Evolutionary conservation across 2,888 invertebrate species (phyloP).

Genomic region (Muschampia staudingeri): DNA sequence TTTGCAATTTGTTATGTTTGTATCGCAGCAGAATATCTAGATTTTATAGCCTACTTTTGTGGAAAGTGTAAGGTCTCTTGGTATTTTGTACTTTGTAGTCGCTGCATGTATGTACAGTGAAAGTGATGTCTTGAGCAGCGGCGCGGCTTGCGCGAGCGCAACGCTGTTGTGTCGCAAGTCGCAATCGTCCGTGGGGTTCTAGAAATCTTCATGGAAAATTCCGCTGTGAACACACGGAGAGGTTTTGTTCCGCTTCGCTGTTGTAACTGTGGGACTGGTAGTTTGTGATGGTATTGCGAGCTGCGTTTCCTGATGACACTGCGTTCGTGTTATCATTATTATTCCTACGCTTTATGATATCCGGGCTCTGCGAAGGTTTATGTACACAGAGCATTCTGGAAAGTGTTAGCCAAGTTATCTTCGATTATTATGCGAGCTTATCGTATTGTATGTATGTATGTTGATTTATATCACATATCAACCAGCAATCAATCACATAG

Average conservation of each 20-base stretch:
- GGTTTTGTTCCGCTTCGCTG: constrained; percentile 72
- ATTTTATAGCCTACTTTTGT: background rate
- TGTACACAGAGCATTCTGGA: background rate
- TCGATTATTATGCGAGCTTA: too few species aligned
- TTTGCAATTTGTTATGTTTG: background rate
- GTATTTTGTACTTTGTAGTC: constrained; percentile 23
- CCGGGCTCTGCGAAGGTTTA: background rate
- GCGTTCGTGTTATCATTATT: constrained; percentile 7
- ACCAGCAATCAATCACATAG: background rate
- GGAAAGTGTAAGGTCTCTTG: constrained; percentile 19
- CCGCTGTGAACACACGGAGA: constrained; percentile 70
- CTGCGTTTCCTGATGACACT: constrained; percentile 33
- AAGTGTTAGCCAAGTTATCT: background rate
- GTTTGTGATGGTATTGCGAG: background rate
- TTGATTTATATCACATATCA: background rate
- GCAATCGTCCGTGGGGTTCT: constrained; percentile 75
- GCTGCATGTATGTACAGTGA: constrained; percentile 78
- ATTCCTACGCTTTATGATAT: background rate
- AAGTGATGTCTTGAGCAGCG: constrained; percentile 78
- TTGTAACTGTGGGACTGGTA: constrained; percentile 59
- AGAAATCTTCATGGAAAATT: constrained; percentile 86
- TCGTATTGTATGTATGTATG: background rate
- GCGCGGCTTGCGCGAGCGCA: constrained; percentile 64
- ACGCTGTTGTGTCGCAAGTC: constrained; percentile 79
- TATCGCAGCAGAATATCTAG: background rate